A percentile compares a stretch with the other conserved stretches of the same genome.
These are phyloP conservation scores for Dinoponera quadriceps DNA, from an alignment of 1,140 invertebrate genomes.

Conservation along the genomic window DNA sequence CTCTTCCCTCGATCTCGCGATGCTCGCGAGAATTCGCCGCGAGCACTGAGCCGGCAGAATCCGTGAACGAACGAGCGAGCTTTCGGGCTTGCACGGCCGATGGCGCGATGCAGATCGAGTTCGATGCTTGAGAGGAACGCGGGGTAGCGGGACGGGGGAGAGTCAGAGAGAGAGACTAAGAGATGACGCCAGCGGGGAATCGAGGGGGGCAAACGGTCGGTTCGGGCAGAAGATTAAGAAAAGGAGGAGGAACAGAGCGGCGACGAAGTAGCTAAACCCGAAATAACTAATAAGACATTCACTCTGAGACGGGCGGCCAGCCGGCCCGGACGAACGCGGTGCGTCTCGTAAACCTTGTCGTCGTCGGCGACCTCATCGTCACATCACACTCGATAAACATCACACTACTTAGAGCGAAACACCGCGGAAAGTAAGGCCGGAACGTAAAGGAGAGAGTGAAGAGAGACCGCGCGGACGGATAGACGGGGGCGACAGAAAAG, in stretches of 20 bases:
- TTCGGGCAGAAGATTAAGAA: constrained; percentile 67
- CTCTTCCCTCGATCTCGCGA: constrained; percentile 9
- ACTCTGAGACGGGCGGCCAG: constrained; percentile 85
- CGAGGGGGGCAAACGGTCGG: constrained; percentile 23
- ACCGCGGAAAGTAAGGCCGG: constrained; percentile 50
- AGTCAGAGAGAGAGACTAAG: background rate
- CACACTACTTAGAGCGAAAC: constrained; percentile 59
- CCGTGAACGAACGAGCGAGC: constrained; percentile 14
- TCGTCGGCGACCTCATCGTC: constrained; percentile 63
- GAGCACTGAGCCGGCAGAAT: constrained; percentile 17
- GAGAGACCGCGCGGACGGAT: background rate
- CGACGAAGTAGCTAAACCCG: constrained; percentile 77
- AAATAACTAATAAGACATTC: constrained; percentile 86
- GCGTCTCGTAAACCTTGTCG: constrained; percentile 78
- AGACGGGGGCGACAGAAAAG: background rate
- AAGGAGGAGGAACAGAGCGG: constrained; percentile 66
- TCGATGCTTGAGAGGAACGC: constrained; percentile 21
- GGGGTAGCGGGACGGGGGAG: background rate
- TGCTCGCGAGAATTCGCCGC: constrained; percentile 22
- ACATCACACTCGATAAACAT: constrained; percentile 64
- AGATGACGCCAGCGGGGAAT: background rate
- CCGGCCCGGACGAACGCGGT: constrained; percentile 85
- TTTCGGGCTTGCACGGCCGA: constrained; percentile 55
- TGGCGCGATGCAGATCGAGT: constrained; percentile 59
- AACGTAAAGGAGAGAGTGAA: background rate